These are phyloP conservation scores for Fregata magnificens DNA, from an alignment of 2,113 vertebrate species.

Conservation along the genomic window DNA sequence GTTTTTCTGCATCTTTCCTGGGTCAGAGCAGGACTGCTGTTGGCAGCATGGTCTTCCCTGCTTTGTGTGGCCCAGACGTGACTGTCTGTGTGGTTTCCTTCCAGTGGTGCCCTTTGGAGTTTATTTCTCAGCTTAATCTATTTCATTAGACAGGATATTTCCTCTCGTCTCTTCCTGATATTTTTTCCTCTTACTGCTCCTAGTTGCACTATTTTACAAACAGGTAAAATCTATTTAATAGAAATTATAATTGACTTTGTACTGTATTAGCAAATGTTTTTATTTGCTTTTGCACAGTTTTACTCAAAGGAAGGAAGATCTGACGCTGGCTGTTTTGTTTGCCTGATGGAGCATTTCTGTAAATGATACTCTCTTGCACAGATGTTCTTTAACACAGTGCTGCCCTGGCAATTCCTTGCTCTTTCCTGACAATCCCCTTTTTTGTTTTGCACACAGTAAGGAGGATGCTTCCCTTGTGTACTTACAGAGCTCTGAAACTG, in stretches of 20 bases:
- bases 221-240: background rate
- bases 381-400: background rate
- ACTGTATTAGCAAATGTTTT: background rate
- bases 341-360: background rate
- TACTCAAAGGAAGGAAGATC: background rate
- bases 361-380: background rate
- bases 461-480: background rate
- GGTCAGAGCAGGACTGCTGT: background rate
- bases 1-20: background rate
- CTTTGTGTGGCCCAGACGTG: background rate
- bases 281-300: background rate
- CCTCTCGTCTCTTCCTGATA: background rate
- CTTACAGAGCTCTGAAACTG: slow-evolving; percentile 10
- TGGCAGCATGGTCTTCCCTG: background rate
- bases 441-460: background rate
- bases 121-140: background rate
- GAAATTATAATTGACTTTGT: background rate
- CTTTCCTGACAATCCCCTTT: background rate
- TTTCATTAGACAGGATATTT: background rate
- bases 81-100: background rate
- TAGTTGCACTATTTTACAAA: background rate
- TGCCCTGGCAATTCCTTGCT: background rate
- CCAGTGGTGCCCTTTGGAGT: background rate
- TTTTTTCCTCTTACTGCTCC: background rate
- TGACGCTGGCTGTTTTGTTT: background rate